Evolutionary conservation across 2,888 invertebrate species (phyloP), one percentile per base, ranked within the genome.

Genomic region (Protophormia terraenovae): DNA sequence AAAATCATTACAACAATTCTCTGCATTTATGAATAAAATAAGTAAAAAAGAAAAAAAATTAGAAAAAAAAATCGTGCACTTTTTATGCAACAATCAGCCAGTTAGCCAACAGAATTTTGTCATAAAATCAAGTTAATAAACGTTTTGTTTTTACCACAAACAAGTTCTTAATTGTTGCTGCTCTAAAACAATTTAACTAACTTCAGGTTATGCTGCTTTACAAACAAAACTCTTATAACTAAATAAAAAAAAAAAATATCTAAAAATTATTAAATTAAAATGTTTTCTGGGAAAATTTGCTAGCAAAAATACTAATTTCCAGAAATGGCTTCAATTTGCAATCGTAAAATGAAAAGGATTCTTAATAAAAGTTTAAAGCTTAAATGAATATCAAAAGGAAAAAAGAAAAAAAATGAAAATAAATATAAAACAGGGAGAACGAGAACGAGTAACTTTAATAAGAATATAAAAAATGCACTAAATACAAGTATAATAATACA

Each of bases 301-400:
- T 29, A 24, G 7, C 71, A 60, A 29, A 64, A 6, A 41, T 3
- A 27, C 14, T 72, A 24, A 29, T 73, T 53, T 45, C 24, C 27
- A 32, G 16, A 66, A 73, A 80, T 71, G 69, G 14, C 82, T 82
- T 76, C 35, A 82, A 71, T 77, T 82, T 71, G 45, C 41, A 71
- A 71, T 71, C 82, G 62, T 71, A 82, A 77, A 77, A 76, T 64
- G 45, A 82, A n/a, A 82, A 76, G 45, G 35, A 58, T 58, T 58
- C 38, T 10, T 45, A 64, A 80, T 80, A 45, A 72, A 73, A 73
- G 72, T 45, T 47, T 53, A 69, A 69, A 35, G n/a, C 3, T 35
- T n/a, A 41, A 76, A 82, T 27, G 32, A 53, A n/a, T n/a, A n/a
- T n/a, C n/a, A n/a, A n/a, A n/a, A n/a, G n/a, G n/a, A n/a, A n/a